Evolutionary conservation across 2,797 vertebrate species (phyloP).

Genomic region (Pogonophryne albipinna): DNA sequence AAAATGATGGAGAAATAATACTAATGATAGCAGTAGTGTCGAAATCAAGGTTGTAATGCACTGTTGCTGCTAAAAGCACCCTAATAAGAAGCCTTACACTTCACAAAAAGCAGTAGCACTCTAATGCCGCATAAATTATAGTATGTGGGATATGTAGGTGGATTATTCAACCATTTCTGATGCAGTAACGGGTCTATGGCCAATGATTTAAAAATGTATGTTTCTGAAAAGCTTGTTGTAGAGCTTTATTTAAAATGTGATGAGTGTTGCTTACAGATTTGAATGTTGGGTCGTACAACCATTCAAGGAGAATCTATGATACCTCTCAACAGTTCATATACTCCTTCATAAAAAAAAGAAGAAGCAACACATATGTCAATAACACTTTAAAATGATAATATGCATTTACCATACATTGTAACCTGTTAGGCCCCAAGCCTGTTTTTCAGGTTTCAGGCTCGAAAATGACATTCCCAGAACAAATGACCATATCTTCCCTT

Average conservation of each 20-base stretch:
- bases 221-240: slow-evolving; percentile 18
- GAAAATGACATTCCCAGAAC: too few relatives aligned
- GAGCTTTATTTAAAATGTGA: slow-evolving; percentile 6
- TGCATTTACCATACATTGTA: too few relatives aligned
- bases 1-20: slow-evolving; percentile 55
- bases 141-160: background rate
- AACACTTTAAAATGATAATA: background rate
- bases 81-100: slow-evolving; percentile 16
- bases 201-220: slow-evolving; percentile 1
- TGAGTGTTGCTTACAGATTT: slow-evolving; percentile 3
- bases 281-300: background rate
- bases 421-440: too few relatives aligned
- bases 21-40: slow-evolving; percentile 42
- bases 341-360: background rate
- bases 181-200: slow-evolving; percentile 11
- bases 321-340: slow-evolving; percentile 22
- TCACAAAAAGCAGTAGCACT: slow-evolving; percentile 26
- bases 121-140: slow-evolving; percentile 10
- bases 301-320: slow-evolving; percentile 31
- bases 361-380: background rate
- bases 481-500: too few relatives aligned
- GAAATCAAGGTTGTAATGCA: slow-evolving; percentile 47
- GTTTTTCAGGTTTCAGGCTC: too few relatives aligned
- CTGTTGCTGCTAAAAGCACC: slow-evolving; percentile 7
- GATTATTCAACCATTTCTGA: slow-evolving; percentile 12